These are phyloP conservation scores for Crenuchus spilurus DNA, from an alignment of 2,797 vertebrate species.

Conservation along the genomic window DNA sequence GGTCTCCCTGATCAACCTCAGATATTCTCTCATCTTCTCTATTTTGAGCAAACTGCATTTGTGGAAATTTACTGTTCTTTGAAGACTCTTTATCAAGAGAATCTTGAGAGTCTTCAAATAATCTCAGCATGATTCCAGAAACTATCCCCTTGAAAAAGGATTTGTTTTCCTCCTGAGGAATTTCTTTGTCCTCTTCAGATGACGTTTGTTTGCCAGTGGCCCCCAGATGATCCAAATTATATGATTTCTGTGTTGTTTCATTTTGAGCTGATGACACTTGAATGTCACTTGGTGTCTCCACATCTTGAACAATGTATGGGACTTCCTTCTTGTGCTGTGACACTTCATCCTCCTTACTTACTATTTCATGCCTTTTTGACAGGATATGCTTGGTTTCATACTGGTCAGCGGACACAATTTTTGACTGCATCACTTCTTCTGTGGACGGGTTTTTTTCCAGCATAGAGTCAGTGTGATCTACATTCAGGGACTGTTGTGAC, in stretches of 20 bases:
- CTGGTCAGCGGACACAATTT: neutral
- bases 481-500: neutral
- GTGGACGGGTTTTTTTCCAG: slow-evolving; percentile 5
- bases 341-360: neutral
- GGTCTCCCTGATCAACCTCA: neutral
- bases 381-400: neutral
- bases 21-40: neutral
- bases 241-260: neutral
- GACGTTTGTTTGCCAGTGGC: neutral
- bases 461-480: neutral
- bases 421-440: neutral
- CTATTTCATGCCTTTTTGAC: neutral
- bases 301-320: neutral
- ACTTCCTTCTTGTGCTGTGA: neutral
- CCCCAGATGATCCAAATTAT: neutral
- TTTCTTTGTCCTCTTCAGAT: neutral
- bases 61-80: neutral
- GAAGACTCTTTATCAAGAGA: neutral
- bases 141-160: slow-evolving; percentile 1
- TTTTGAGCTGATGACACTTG: neutral
- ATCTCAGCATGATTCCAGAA: neutral
- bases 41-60: neutral
- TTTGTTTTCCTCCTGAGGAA: neutral
- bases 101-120: neutral
- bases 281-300: neutral